Conservation (phyloP, 30 jellyfish, hydroid and myxozoan genomes). For the Hydra vulgaris region DNA sequence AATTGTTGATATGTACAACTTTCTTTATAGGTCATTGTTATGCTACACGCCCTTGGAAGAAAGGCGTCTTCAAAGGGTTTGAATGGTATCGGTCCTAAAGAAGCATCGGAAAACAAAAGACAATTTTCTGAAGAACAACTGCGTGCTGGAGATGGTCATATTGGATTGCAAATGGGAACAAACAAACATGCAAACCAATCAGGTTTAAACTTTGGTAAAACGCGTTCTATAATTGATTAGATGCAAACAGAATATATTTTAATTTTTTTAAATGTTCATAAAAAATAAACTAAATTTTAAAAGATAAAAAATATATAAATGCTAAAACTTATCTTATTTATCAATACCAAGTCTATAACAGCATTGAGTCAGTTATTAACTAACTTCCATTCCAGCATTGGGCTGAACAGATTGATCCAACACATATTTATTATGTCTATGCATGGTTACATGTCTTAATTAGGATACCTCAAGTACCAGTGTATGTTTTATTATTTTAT, state of each 20-base stretch:
- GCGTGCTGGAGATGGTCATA: slow-evolving; percentile 68
- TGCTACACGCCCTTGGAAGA: slow-evolving; percentile 4
- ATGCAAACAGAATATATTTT: neutral
- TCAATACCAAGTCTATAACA: too few species aligned
- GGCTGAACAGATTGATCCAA: too few species aligned
- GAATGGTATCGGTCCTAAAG: neutral
- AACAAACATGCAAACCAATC: slow-evolving; percentile 87
- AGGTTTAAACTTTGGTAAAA: slow-evolving; percentile 87
- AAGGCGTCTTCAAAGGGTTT: neutral
- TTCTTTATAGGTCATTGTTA: neutral
- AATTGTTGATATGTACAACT: too few species aligned
- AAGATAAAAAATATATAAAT: too few species aligned
- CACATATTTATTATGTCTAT: too few species aligned
- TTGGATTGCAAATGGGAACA: slow-evolving; percentile 83
- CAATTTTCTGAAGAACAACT: slow-evolving; percentile 72
- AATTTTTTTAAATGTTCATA: too few species aligned
- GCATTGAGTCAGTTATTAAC: too few species aligned
- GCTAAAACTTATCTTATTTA: too few species aligned
- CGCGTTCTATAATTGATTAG: neutral
- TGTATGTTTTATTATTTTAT: too few species aligned
- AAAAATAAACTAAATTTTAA: neutral
- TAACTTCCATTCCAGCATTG: too few species aligned
- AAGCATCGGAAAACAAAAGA: neutral
- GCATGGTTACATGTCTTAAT: too few species aligned
- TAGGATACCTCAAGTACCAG: too few species aligned